A percentile compares a stretch with the other conserved stretches of the same genome.
phyloP scores from a whole-genome alignment of 2,113 vertebrate species.

The Ceratotherium simum region DNA sequence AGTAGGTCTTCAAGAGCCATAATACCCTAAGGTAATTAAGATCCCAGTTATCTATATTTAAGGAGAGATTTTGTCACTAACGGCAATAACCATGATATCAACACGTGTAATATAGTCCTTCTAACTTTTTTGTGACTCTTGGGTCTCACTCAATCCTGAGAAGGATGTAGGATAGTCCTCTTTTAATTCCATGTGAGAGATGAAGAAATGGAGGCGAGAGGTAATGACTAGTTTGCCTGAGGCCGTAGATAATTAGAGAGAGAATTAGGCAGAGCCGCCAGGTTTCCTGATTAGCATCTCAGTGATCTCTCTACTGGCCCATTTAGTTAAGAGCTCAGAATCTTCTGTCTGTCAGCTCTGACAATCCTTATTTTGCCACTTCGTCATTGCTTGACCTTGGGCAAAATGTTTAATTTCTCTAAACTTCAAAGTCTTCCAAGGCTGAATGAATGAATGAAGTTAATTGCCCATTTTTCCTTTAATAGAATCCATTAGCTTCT shows the following conservation, averaged over 20 bases:
- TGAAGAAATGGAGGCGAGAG: not conserved
- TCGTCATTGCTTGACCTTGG: constrained; percentile 55
- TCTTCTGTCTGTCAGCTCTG: constrained; percentile 17
- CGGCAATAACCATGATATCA: not conserved
- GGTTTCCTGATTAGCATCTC: constrained; percentile 29
- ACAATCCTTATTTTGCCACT: constrained; percentile 38
- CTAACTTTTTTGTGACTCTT: not conserved
- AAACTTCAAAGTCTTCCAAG: constrained; percentile 15
- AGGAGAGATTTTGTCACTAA: not conserved
- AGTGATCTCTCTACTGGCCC: not conserved
- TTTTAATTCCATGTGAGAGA: not conserved
- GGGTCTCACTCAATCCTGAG: not conserved
- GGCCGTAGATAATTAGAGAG: constrained; percentile 26
- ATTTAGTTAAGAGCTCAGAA: constrained; percentile 43
- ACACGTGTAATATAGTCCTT: not conserved
- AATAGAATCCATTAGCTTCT: constrained; percentile 50
- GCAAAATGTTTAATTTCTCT: constrained; percentile 59
- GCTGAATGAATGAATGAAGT: constrained; percentile 64
- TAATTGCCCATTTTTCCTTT: constrained; percentile 62
- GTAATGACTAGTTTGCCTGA: not conserved
- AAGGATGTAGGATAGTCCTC: not conserved
- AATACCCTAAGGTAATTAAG: not conserved
- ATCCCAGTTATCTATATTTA: not conserved
- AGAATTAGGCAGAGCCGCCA: not conserved
- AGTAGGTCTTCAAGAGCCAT: not conserved